Conservation (phyloP, 2,113 vertebrate genomes). For the Tricholaema leucomelas region DNA sequence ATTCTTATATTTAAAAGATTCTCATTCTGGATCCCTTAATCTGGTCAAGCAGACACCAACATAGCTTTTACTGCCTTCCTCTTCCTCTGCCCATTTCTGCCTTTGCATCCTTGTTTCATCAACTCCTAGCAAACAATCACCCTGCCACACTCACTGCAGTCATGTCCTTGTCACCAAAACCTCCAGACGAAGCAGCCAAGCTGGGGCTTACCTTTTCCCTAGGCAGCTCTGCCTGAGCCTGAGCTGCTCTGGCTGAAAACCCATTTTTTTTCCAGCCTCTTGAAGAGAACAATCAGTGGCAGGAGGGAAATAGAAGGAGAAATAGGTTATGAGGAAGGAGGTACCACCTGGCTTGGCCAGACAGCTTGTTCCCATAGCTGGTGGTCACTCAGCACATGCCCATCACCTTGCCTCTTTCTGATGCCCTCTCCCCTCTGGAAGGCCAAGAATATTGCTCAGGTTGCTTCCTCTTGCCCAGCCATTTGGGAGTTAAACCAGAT, state of each 20-base stretch:
- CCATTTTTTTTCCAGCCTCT: not conserved
- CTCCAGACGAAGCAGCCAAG: not conserved
- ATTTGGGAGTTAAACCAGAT: not conserved
- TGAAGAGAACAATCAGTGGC: not conserved
- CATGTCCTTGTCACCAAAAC: not conserved
- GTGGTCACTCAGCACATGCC: not conserved
- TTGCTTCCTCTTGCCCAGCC: not conserved
- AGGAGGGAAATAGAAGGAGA: not conserved
- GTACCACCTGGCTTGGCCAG: not conserved
- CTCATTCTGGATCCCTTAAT: not conserved
- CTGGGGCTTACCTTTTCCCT: not conserved
- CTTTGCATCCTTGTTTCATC: not conserved
- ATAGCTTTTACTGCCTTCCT: not conserved
- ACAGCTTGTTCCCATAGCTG: not conserved
- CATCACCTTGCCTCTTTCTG: not conserved
- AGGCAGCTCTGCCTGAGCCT: not conserved
- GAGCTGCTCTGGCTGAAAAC: not conserved
- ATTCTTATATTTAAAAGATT: not conserved
- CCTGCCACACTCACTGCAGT: not conserved
- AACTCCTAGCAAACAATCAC: not conserved
- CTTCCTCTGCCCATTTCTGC: not conserved
- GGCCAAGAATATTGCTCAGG: accelerated
- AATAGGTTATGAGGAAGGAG: accelerated
- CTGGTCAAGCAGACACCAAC: not conserved
- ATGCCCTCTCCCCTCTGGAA: not conserved